A percentile compares a stretch with the other conserved stretches of the same genome.
Evolutionary conservation across 2,888 invertebrate genomes (phyloP).

Genomic region (Eupsilia transversa): DNA sequence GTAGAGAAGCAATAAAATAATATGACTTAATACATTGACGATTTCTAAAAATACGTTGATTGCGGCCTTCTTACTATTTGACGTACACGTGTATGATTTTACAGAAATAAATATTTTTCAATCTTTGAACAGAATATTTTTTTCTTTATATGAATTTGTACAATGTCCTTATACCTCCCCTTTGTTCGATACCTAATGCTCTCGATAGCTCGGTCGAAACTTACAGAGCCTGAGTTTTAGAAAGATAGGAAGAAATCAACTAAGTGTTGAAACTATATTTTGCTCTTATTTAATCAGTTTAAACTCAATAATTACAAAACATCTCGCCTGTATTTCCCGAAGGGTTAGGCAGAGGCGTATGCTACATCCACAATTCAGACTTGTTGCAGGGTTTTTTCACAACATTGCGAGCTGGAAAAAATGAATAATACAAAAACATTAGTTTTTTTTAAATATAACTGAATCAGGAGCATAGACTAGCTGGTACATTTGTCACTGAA

Average conservation of each 20-base stretch:
- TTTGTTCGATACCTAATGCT: too few relatives aligned
- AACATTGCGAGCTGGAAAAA: not conserved
- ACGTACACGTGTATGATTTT: constrained; percentile 38
- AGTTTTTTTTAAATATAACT: not conserved
- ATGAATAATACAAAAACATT: too few relatives aligned
- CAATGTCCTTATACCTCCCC: too few relatives aligned
- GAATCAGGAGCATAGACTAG: too few relatives aligned
- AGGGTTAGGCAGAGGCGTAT: not conserved
- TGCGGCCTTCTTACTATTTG: constrained; percentile 28
- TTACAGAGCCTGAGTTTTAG: too few relatives aligned
- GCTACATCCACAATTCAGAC: not conserved
- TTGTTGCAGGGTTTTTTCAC: not conserved
- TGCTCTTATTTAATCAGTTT: too few relatives aligned
- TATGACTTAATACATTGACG: not conserved
- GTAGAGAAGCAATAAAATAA: constrained; percentile 1
- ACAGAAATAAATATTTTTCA: constrained; percentile 55
- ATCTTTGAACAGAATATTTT: constrained; percentile 8
- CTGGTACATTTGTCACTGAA: too few relatives aligned
- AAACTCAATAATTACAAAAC: too few relatives aligned
- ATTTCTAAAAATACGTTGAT: constrained; percentile 13
- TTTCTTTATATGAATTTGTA: not conserved
- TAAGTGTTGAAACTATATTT: too few relatives aligned
- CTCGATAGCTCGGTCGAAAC: too few relatives aligned
- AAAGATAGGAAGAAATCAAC: too few relatives aligned
- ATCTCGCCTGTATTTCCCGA: too few relatives aligned